phyloP scores from a whole-genome alignment of 2,113 vertebrate genomes.

The Cromileptes altivelis region DNA sequence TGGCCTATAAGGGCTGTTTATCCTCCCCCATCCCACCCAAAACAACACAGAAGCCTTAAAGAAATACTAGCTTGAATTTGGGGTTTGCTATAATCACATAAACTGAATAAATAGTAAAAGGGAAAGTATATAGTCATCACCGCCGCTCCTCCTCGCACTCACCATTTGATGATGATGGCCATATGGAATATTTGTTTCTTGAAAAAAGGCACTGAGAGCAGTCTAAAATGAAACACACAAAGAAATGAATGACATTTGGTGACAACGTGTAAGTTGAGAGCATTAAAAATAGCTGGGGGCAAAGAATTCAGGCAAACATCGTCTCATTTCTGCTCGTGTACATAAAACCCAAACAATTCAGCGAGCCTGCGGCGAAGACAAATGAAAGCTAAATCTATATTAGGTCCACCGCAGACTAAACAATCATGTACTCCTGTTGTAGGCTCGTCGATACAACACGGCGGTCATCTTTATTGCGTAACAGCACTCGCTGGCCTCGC shows the following conservation, averaged over 20 bases:
- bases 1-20: constrained; percentile 55
- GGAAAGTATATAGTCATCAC: not conserved
- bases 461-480: constrained; percentile 80
- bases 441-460: constrained; percentile 51
- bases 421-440: constrained; percentile 24
- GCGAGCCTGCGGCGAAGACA: not conserved
- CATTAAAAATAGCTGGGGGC: not conserved
- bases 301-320: not conserved
- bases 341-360: constrained; percentile 12
- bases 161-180: constrained; percentile 99
- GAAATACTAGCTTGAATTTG: not conserved
- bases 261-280: not conserved
- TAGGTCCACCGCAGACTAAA: constrained; percentile 44
- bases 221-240: constrained; percentile 83
- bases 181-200: constrained; percentile 98
- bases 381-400: constrained; percentile 19
- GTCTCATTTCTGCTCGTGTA: not conserved
- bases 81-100: not conserved
- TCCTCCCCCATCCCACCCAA: constrained; percentile 14
- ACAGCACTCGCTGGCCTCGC: constrained; percentile 67
- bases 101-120: not conserved
- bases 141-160: constrained; percentile 81
- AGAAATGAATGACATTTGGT: constrained; percentile 13
- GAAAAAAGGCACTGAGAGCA: constrained; percentile 98
- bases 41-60: constrained; percentile 20